phyloP scores from a whole-genome alignment of 2,888 invertebrate species.

The Ormyrus nitidulus region DNA sequence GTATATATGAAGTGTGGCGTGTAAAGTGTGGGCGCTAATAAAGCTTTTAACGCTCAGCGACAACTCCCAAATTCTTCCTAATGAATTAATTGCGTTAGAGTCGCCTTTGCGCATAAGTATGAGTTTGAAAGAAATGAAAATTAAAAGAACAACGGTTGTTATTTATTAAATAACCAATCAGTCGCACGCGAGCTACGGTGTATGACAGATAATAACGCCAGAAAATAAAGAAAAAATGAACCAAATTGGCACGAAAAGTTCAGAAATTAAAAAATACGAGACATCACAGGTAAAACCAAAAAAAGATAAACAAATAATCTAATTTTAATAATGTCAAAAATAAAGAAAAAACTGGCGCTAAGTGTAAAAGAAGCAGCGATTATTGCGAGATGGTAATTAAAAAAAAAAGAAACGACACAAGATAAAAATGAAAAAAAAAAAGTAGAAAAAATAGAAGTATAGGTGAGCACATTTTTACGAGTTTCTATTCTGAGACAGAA shows the following conservation, averaged over 20 bases:
- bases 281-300: slow-evolving; percentile 41
- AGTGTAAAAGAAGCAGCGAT: slow-evolving; percentile 43
- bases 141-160: background rate
- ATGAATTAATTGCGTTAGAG: slow-evolving; percentile 24
- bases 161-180: slow-evolving; percentile 2
- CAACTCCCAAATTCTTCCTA: background rate
- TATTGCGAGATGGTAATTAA: slow-evolving; percentile 40
- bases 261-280: slow-evolving; percentile 32
- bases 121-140: slow-evolving; percentile 15
- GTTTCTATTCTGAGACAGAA: background rate
- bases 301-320: background rate
- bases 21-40: background rate
- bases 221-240: background rate
- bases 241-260: background rate
- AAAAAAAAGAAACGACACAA: slow-evolving; percentile 28
- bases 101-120: background rate
- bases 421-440: slow-evolving; percentile 3
- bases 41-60: slow-evolving; percentile 35
- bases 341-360: slow-evolving; percentile 34
- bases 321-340: slow-evolving; percentile 11
- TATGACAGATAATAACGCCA: background rate
- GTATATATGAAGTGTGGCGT: no score
- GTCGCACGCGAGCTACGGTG: slow-evolving; percentile 25
- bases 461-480: slow-evolving; percentile 13
- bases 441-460: background rate